Evolutionary conservation across 2,888 invertebrate genomes (phyloP).

Genomic region (Glyphotaelius pellucidus): DNA sequence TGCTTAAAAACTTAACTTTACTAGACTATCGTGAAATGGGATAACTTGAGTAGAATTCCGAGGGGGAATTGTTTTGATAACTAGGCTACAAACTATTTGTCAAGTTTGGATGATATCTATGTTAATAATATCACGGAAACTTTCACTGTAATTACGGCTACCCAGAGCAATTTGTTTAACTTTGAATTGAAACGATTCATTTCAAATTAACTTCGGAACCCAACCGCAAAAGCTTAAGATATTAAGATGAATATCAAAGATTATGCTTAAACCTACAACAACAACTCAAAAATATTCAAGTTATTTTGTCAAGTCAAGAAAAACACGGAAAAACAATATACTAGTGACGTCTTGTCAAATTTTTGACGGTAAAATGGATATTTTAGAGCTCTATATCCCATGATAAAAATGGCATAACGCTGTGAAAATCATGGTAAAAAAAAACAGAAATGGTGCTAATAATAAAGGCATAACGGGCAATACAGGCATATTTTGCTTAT

Average conservation of each 20-base stretch:
- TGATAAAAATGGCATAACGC: no score
- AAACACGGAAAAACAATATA: no score
- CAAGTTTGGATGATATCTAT: not conserved
- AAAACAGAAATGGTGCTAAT: no score
- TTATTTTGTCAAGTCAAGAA: no score
- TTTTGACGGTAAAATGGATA: no score
- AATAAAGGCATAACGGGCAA: no score
- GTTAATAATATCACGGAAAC: not conserved
- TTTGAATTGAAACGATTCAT: not conserved
- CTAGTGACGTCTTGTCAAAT: no score
- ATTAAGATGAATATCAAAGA: not conserved
- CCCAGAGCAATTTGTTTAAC: not conserved
- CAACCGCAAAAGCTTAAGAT: not conserved
- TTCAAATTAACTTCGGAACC: not conserved
- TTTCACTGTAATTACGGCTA: not conserved
- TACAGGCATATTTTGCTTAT: no score
- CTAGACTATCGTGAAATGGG: not conserved
- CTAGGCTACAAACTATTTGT: not conserved
- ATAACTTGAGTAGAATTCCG: not conserved
- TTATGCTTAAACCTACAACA: no score
- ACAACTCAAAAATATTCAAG: no score
- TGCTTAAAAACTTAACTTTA: not conserved
- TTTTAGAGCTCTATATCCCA: no score
- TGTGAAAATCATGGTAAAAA: no score
- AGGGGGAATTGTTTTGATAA: not conserved